Evolutionary conservation across 2,888 invertebrate species (phyloP), one percentile per base, ranked within the genome.

Genomic region (Dorcus parallelipipedus): DNA sequence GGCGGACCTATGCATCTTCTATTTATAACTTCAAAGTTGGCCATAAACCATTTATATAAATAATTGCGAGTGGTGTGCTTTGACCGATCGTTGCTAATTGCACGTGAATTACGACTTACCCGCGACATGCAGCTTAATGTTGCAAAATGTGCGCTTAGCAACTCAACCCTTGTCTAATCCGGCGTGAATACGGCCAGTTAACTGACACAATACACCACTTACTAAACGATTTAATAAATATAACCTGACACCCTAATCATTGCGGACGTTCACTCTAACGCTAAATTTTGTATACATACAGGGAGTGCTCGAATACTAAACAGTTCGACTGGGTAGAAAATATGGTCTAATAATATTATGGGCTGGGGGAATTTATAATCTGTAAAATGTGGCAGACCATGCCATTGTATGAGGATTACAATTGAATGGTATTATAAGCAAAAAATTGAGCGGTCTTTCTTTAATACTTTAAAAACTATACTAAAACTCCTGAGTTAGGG

Each of bases 21-120:
- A 73, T 73, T 71, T 71, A 72, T 73, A 73, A 71, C 72, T 64
- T 72, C 71, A 73, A 73, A 73, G 72, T 65, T 64, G 56, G 61
- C 62, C 67, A 67, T 70, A 68, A 69, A 68, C 67, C 69, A 69
- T 71, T 72, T 70, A 71, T 70, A 71, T 71, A 71, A 72, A 70
- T 72, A 71, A 72, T 72, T 72, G 68, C 71, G 65, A 61, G 59
- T 63, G 61, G 62, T 64, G 62, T 62, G 62, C 61, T 65, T 68
- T 66, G 68, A 66, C 67, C 67, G 69, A 72, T 69, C 68, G 69
- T 55, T 61, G 64, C 67, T 70, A 70, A 70, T 70, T 69, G 68
- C 59, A 66, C 69, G 69, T 66, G 68, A 71, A 70, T 68, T 66
- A 64, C 39, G 49, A 38, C 43, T 17, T 33, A 38, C 26, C 43